Evolutionary conservation across 2,888 invertebrate genomes (phyloP), one percentile per base, ranked within the genome.

Genomic region (Chrysolina americana): DNA sequence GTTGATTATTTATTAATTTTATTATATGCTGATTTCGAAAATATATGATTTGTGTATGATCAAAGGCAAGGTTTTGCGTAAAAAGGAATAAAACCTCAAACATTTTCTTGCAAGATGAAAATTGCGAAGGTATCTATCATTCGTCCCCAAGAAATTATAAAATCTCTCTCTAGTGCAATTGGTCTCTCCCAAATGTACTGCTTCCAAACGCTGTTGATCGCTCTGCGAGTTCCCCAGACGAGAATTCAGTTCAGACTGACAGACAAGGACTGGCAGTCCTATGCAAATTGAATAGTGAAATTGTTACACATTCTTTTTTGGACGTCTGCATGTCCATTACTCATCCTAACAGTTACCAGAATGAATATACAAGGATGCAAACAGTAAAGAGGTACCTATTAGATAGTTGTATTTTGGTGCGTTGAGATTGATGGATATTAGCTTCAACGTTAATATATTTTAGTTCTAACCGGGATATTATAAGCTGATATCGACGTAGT

Each of bases 281-380:
- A 87, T 86, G 86, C 86, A 87, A 87, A 87, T 87, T 87, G 86
- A 87, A 87, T 86, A 84, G 84, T 85, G 86, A 84, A 87, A 87
- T 86, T 86, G 86, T 86, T 85, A 86, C 86, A 86, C 84, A 85
- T 85, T 85, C 85, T 85, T 85, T 83, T 83, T 81, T 81, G 78
- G 79, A 79, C 79, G 79, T 78, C 80, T 80, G 77, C 76, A 75
- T 79, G 80, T 76, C 78, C 83, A 83, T 83, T 81, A 83, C 82
- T 83, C 83, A 83, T 83, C 81, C 81, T 76, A 78, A 78, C 80
- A 79, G 80, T 78, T 76, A 74, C 78, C 78, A 76, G 76, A 77
- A 77, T 76, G 77, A 77, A 77, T 56, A 17, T 8, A 17, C 50
- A 17, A 50, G n/a, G 28, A 59, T 15, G 59, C 9, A 8, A 17